These are phyloP conservation scores for Chrysolina oricalcia DNA, from an alignment of 2,888 invertebrate genomes.

Conservation along the genomic window DNA sequence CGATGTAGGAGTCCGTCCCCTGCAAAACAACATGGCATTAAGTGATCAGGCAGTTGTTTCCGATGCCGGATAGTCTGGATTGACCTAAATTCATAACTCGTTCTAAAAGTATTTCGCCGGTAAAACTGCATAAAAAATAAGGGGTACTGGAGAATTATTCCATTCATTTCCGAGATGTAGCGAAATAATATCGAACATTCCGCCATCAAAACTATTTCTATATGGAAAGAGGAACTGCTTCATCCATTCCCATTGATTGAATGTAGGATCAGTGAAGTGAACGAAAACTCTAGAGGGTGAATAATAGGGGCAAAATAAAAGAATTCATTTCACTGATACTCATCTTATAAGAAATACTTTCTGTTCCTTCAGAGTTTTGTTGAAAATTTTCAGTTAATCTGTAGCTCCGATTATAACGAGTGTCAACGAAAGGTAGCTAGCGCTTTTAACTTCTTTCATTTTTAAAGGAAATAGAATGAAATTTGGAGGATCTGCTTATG, in stretches of 20 bases:
- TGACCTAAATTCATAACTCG: conserved; percentile 20
- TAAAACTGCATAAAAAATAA: conserved; percentile 9
- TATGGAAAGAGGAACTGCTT: background rate
- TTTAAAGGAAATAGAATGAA: too few relatives aligned
- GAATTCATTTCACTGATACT: too few relatives aligned
- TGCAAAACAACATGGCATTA: conserved; percentile 25
- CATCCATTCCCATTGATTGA: background rate
- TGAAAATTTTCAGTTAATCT: too few relatives aligned
- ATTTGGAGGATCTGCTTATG: too few relatives aligned
- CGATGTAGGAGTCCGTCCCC: conserved; percentile 12
- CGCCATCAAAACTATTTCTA: background rate
- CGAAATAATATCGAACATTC: background rate
- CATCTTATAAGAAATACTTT: too few relatives aligned
- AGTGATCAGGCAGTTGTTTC: conserved; percentile 36
- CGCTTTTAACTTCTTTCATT: too few relatives aligned
- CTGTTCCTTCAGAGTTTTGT: too few relatives aligned
- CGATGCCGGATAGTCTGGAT: background rate
- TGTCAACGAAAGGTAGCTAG: too few relatives aligned
- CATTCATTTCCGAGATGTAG: conserved; percentile 9
- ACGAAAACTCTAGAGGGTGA: background rate
- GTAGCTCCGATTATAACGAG: too few relatives aligned
- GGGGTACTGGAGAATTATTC: background rate
- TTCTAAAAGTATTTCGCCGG: conserved; percentile 10
- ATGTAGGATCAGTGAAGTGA: background rate
- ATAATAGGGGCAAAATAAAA: background rate